These are phyloP conservation scores for Lethocerus indicus DNA, from an alignment of 1,140 invertebrate species.

Conservation along the genomic window DNA sequence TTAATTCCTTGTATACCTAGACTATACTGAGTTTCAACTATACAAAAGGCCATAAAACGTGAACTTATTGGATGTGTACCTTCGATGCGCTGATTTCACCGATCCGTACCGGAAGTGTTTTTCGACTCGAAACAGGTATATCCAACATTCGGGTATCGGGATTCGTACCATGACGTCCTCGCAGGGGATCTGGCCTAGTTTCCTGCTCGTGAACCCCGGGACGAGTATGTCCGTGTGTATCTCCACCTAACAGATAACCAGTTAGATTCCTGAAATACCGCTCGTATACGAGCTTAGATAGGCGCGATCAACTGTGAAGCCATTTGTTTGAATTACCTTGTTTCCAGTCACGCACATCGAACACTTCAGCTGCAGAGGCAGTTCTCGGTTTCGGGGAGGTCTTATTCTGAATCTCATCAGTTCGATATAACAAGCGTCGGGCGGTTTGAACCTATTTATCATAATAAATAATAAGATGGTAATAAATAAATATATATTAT, in stretches of 20 bases:
- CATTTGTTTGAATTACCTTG: constrained; percentile 44
- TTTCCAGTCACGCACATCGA: constrained; percentile 70
- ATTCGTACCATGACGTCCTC: constrained; percentile 95
- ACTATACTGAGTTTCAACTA: neutral
- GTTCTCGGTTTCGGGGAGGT: constrained; percentile 89
- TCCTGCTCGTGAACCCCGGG: constrained; percentile 88
- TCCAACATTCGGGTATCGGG: constrained; percentile 98
- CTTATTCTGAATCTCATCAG: constrained; percentile 90
- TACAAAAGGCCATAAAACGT: neutral
- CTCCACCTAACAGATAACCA: too few species aligned
- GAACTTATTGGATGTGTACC: constrained; percentile 24
- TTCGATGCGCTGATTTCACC: constrained; percentile 86
- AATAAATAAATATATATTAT: too few species aligned
- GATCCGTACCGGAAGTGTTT: constrained; percentile 98
- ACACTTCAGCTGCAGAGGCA: constrained; percentile 87
- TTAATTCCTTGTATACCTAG: neutral
- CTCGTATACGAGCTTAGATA: too few species aligned
- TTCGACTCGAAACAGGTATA: constrained; percentile 96
- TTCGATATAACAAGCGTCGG: constrained; percentile 97
- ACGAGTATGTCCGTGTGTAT: constrained; percentile 86
- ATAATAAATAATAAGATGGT: too few species aligned
- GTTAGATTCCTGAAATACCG: too few species aligned
- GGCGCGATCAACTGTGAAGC: too few species aligned
- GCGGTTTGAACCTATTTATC: constrained; percentile 80
- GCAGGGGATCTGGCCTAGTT: constrained; percentile 88